A percentile compares a stretch with the other conserved stretches of the same genome.
Conservation (phyloP, 2,888 invertebrate genomes). For the Mimachlamys varia region DNA sequence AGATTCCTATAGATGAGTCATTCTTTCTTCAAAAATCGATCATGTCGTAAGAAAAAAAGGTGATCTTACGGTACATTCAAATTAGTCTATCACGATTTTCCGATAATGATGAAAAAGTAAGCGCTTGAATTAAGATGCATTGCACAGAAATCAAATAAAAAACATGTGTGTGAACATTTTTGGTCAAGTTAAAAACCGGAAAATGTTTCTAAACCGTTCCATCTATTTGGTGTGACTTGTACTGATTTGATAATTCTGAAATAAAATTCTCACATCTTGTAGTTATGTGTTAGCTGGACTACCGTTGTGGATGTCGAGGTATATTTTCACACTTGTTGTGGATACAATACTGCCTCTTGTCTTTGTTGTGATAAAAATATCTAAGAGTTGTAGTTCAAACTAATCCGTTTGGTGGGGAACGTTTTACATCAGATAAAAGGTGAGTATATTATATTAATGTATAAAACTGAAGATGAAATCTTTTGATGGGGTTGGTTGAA, state of each 20-base stretch:
- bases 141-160: background rate
- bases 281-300: background rate
- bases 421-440: background rate
- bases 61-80: constrained; percentile 19
- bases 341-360: background rate
- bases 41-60: constrained; percentile 16
- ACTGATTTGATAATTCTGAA: background rate
- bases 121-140: background rate
- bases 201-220: background rate
- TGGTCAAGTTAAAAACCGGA: constrained; percentile 12
- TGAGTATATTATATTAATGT: background rate
- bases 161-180: background rate
- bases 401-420: background rate
- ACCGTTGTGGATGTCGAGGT: background rate
- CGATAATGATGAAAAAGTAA: background rate
- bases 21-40: background rate
- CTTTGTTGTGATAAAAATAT: background rate
- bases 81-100: background rate
- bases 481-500: too few relatives aligned
- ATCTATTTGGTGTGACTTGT: background rate
- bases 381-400: background rate
- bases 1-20: background rate
- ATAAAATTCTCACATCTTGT: background rate
- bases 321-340: background rate
- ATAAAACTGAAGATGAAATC: background rate